Evolutionary conservation across 2,888 invertebrate species (phyloP), one percentile per base, ranked within the genome.

Genomic region (Epistrophella euchroma): DNA sequence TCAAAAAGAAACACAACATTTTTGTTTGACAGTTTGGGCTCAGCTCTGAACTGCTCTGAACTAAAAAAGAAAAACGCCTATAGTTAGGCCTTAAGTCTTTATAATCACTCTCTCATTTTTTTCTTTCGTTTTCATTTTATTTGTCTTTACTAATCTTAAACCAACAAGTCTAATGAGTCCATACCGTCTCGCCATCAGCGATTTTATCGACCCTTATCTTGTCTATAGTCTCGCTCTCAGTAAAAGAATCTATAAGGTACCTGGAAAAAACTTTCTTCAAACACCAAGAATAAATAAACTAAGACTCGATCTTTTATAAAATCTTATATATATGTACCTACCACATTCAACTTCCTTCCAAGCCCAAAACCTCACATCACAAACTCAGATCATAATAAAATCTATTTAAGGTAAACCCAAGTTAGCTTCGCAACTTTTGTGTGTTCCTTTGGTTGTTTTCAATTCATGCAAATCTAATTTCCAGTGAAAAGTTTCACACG

Each of bases 381-480:
- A 25, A 52, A 22, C 13, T 28, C 28, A 52, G 9, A 52, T 55
- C 56, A 32, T 56, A 56, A 56, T 17, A 6, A 5, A 56, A 56
- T 56, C 55, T 32, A 4, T 55, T n/a, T n/a, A 28, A n/a, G 32
- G 55, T 32, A 56, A 56, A 32, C 32, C 55, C 1, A 17, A 32
- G 55, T 56, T 32, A 56, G 28, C 52, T 15, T 55, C n/a, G 28
- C 2, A 56, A 25, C 22, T 50, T 32, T 10, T n/a, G n/a, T n/a
- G 13, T 32, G 17, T 25, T 52, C 9, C 17, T 37, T 60, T 37
- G 40, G 22, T 60, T 60, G 4, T 40, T 40, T 22, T 22, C 22
- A 60, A n/a, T 60, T 40, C 56, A 58, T 40, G 37, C 60, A 37
- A 37, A 60, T 60, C 40, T 40, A 60, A 60, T 60, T 60, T 60